Evolutionary conservation across 2,113 vertebrate genomes (phyloP), one percentile per base, ranked within the genome.

Genomic region (Crotophaga sulcirostris): DNA sequence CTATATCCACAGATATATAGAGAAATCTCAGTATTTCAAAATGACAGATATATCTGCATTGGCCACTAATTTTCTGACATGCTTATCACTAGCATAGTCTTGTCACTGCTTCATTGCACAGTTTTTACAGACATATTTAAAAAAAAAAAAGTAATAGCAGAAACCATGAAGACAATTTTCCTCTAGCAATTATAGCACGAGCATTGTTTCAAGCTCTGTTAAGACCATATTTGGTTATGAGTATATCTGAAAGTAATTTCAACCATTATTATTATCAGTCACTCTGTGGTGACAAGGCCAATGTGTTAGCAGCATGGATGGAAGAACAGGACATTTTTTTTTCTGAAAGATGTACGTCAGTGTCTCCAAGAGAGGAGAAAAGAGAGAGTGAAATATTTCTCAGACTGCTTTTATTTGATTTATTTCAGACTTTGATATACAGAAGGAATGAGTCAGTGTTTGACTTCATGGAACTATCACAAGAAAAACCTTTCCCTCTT

Each of bases 331-430:
- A 86, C 56, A 60, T 90, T 94, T 97, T 97, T 93, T 92, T 51
- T 94, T 70, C 90, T 60, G 79, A 58, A 69, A 96, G 81, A 60
- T n/a, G 23, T 97, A 92, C 16, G 28, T 97, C 97, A 97, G 64
- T 95, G 94, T 97, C 92, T 96, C 54, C 69, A 91, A 89, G 79
- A 97, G 42, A 93, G 45, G 63, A 95, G 86, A 74, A 87, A 95
- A 97, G 74, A 87, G 77, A 90, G 78, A 20, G n/a, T 92, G 91
- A 97, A 97, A 96, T 93, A 96, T 96, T 97, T 97, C 88, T 97
- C 88, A 94, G 62, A 86, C 52, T 96, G 40, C 86, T 97, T 97
- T 96, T 91, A 87, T 98, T 97, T 97, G 95, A 98, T 97, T 78
- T 92, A 47, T 97, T 98, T 60, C 58, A 92, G 87, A 95, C 88